Base-by-base conservation (phyloP, 2,113 vertebrate species). In the Silurus meridionalis region DNA sequence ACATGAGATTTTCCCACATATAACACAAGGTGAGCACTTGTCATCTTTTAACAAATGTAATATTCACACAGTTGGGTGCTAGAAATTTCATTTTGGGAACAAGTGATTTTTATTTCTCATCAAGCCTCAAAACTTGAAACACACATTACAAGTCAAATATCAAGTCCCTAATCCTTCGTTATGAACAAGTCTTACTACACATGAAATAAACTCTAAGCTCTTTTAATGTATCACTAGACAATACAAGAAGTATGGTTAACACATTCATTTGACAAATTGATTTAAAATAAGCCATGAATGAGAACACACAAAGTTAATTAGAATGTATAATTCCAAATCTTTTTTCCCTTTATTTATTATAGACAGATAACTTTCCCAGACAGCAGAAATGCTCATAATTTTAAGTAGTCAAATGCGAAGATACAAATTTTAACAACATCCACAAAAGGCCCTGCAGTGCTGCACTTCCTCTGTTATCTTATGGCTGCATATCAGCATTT, bases 11-110 rank as follows among this genome's bases (percentile, higher is more conserved):
- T 52, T 55, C 63, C 28, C 25, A 79, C n/a, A 85, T 14, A 64
- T 75, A 46, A 85, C 72, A 85, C 72, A 85, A 78, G 60, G 74
- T 85, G 60, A 78, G 48, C 19, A 28, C 74, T 66, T 52, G 60
- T 50, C 6, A 9, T 53, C 48, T 78, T 84, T 63, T 52, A 50
- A 83, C 82, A 75, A 75, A 60, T 77, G 14, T 60, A 50, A 84
- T 9, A 77, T 28, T 74, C 25, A 15, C 0, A 61, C 28, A 84
- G 37, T 48, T 25, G 58, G 7, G n/a, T 50, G 37, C 15, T 23
- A 11, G 13, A 58, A 77, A 66, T 37, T 37, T 64, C 17, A 78
- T 55, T 46, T 48, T 84, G 53, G 21, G 72, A 75, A 75, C 37
- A 57, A 57, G 23, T 55, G 7, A 55, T 28, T 55, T 13, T 28